Evolutionary conservation across 2,888 invertebrate genomes (phyloP), one percentile per base, ranked within the genome.

Genomic region (Amblyteles armatorius): DNA sequence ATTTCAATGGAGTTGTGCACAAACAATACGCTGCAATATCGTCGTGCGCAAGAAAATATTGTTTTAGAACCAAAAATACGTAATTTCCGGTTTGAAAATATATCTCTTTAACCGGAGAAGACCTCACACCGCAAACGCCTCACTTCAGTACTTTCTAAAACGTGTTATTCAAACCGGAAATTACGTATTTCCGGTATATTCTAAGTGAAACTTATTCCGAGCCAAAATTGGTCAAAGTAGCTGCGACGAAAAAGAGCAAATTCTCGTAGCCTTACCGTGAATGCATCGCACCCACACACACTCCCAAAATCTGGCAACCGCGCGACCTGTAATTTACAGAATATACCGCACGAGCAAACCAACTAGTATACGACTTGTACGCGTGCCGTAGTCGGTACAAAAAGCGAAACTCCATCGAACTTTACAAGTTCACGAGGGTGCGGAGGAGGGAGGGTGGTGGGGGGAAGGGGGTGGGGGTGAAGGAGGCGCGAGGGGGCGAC

Each of bases 401-500:
- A 55, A 55, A 57, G 29, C 60, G 22, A 73, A 65, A 52, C 71
- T 65, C 55, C 60, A 68, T 72, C 36, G 69, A 77, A 82, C 77
- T 71, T 68, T 40, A 19, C 29, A 48, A 68, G 74, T 74, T 74
- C 50, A 44, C 22, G 40, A 52, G 63, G 13, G 36, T 26, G 26
- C 26, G 26, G 26, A 0, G 26, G 3, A 26, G 26, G 33, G 57
- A 0, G 33, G 33, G 33, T 22, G 48, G 22, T 36, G 9, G 29
- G 48, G 29, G 9, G 60, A 22, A 33, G 63, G 36, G 52, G 44
- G 55, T n/a, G 50, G 5, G 29, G 48, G n/a, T 16, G 60, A 40
- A 33, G 63, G 13, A 69, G 36, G 55, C 26, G 19, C 76, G 33
- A 52, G 40, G 22, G 50, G 22, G 65, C 72, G 44, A 69, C 5